A percentile compares a stretch with the other conserved stretches of the same genome.
phyloP scores from a whole-genome alignment of 2,113 vertebrate species.

The Pelodiscus sinensis region DNA sequence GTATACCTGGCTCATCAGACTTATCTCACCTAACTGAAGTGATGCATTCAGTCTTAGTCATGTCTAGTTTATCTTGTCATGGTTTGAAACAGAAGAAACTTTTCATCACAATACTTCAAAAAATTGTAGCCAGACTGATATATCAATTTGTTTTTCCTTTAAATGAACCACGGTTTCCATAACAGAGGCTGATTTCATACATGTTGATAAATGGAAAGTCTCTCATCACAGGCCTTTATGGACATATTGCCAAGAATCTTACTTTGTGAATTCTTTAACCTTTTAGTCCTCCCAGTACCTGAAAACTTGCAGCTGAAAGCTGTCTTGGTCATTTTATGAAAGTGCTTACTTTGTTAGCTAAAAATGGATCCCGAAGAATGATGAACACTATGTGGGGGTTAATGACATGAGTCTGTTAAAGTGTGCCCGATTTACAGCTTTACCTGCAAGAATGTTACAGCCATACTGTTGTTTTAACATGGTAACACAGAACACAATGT shows the following conservation, averaged over 20 bases:
- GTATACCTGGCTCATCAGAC: constrained; percentile 46
- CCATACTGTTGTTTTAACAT: constrained; percentile 65
- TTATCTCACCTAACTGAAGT: constrained; percentile 58
- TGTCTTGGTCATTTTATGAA: constrained; percentile 61
- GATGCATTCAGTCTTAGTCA: constrained; percentile 16
- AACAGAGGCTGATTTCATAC: constrained; percentile 57
- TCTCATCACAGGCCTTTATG: constrained; percentile 26
- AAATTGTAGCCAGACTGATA: constrained; percentile 75
- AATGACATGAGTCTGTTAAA: constrained; percentile 80
- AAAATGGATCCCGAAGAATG: constrained; percentile 74
- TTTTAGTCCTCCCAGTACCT: constrained; percentile 33
- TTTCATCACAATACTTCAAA: constrained; percentile 67
- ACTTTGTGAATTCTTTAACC: constrained; percentile 63
- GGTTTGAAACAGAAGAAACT: constrained; percentile 66
- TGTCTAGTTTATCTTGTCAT: constrained; percentile 68
- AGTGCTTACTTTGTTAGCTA: constrained; percentile 71
- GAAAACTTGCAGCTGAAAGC: constrained; percentile 63
- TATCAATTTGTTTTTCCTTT: constrained; percentile 74
- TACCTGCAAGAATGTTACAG: constrained; percentile 72
- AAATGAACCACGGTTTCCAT: constrained; percentile 63
- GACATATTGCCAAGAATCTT: constrained; percentile 63
- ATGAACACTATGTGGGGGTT: constrained; percentile 74
- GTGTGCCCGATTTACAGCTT: constrained; percentile 68
- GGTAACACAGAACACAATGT: constrained; percentile 77
- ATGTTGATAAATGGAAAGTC: constrained; percentile 50